Evolutionary conservation across 1,140 invertebrate species (phyloP).

Genomic region (Leucophenga varia): DNA sequence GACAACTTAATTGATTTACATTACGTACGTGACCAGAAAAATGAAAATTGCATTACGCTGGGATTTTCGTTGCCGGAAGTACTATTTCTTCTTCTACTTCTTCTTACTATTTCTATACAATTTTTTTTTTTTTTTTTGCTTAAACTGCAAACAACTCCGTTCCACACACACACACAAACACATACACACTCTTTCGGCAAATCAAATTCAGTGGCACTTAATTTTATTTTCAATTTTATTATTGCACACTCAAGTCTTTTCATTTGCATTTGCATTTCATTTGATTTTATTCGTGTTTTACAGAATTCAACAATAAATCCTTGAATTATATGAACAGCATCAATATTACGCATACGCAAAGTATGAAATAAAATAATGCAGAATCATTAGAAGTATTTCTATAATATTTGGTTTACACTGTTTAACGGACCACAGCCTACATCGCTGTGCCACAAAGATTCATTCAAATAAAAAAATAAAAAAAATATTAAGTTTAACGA

Average conservation of each 20-base stretch:
- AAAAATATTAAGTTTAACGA: too few species aligned
- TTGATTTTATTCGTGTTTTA: background rate
- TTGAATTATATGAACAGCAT: background rate
- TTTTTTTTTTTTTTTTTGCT: too few species aligned
- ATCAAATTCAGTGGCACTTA: background rate
- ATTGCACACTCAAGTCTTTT: background rate
- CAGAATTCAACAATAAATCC: background rate
- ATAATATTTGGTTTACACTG: too few species aligned
- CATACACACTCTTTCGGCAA: too few species aligned
- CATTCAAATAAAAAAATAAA: too few species aligned
- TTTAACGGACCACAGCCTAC: background rate
- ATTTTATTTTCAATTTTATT: background rate
- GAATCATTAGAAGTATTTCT: too few species aligned
- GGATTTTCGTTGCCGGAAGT: constrained; percentile 48
- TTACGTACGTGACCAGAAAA: constrained; percentile 54
- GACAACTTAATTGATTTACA: constrained; percentile 55
- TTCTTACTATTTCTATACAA: too few species aligned
- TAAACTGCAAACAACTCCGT: too few species aligned
- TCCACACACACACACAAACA: too few species aligned
- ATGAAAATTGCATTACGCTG: constrained; percentile 53
- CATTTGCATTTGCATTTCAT: background rate
- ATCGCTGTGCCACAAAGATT: too few species aligned
- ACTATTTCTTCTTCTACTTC: too few species aligned
- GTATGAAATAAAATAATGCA: background rate
- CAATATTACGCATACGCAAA: background rate